Evolutionary conservation across 2,797 vertebrate genomes (phyloP).

Genomic region (Xiphorhynchus erythropygius): DNA sequence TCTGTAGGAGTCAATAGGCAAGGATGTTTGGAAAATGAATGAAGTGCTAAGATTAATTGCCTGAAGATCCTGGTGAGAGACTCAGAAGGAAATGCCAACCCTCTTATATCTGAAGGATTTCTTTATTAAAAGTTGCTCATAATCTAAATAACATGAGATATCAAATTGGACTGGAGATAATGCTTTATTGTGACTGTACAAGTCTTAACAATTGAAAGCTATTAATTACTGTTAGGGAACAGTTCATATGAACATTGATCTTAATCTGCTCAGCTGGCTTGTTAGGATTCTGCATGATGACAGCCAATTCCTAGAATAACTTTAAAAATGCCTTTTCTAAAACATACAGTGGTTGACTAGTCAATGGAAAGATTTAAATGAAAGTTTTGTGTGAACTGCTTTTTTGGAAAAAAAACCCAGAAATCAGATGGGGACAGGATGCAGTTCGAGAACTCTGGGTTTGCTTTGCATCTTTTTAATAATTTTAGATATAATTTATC

Average conservation of each 20-base stretch:
- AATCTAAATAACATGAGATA: conserved; percentile 15
- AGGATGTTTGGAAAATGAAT: not conserved
- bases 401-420: not conserved
- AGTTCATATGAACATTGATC: conserved; percentile 64
- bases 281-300: conserved; percentile 34
- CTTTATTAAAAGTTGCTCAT: conserved; percentile 32
- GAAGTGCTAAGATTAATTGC: conserved; percentile 17
- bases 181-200: conserved; percentile 32
- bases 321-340: conserved; percentile 38
- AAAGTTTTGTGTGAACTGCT: not conserved
- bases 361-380: not conserved
- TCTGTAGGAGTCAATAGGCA: conserved; percentile 13
- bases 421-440: not conserved
- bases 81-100: not conserved
- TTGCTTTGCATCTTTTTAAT: not conserved
- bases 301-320: conserved; percentile 61
- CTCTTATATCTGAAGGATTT: conserved; percentile 9
- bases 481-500: not conserved
- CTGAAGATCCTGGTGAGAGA: not conserved
- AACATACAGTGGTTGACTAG: not conserved
- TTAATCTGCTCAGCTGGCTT: conserved; percentile 25
- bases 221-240: conserved; percentile 55
- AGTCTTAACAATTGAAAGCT: conserved; percentile 49
- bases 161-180: conserved; percentile 25
- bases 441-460: not conserved